A percentile compares a stretch with the other conserved stretches of the same genome.
These are phyloP conservation scores for Miichthys miiuy DNA, from an alignment of 2,797 vertebrate genomes.

Conservation along the genomic window DNA sequence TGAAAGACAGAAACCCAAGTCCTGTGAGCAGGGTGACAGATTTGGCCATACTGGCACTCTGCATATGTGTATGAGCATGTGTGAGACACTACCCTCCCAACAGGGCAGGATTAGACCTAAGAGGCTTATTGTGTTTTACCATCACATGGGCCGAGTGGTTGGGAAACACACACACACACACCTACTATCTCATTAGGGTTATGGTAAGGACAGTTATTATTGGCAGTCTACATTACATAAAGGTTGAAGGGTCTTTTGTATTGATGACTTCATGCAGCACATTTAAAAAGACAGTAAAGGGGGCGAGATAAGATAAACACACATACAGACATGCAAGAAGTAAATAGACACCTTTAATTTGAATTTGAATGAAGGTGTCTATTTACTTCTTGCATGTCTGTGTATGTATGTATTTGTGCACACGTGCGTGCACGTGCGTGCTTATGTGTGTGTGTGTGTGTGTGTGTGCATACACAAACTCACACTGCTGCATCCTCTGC, in stretches of 20 bases:
- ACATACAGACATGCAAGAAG: too few species aligned
- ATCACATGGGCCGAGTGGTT: conserved; percentile 75
- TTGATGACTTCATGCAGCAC: conserved; percentile 1
- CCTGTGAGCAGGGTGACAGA: conserved; percentile 30
- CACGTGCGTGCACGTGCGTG: too few species aligned
- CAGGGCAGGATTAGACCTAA: conserved; percentile 82
- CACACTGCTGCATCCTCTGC: conserved; percentile 22
- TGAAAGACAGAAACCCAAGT: conserved; percentile 15
- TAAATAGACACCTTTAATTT: too few species aligned
- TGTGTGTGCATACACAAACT: not conserved
- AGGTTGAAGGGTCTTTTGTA: conserved; percentile 27
- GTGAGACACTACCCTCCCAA: conserved; percentile 67
- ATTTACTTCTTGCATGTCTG: too few species aligned
- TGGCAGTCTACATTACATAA: conserved; percentile 46
- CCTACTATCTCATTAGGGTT: conserved; percentile 59
- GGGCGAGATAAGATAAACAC: not conserved
- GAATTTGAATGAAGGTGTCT: too few species aligned
- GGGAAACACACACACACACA: conserved; percentile 30
- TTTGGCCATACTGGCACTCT: conserved; percentile 16
- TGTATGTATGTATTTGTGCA: not conserved
- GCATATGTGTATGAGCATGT: conserved; percentile 29
- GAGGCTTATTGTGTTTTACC: conserved; percentile 84
- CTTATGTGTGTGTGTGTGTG: too few species aligned
- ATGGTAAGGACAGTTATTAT: conserved; percentile 58
- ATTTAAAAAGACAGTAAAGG: not conserved